phyloP scores from a whole-genome alignment of 2,888 invertebrate genomes.

The Argynnis bischoffii region DNA sequence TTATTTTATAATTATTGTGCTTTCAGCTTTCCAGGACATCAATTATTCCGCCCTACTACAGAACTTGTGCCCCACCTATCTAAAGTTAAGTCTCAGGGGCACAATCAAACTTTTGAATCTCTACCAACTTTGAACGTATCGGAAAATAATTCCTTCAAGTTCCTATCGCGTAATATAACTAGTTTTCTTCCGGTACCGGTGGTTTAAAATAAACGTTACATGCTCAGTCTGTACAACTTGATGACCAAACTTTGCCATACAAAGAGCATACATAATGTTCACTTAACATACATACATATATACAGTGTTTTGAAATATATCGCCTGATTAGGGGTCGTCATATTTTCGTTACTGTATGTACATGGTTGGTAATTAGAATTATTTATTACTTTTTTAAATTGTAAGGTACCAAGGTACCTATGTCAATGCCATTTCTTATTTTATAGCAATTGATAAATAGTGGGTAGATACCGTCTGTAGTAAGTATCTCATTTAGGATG shows the following conservation, averaged over 20 bases:
- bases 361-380: too few relatives aligned
- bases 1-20: slow-evolving; percentile 12
- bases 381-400: too few relatives aligned
- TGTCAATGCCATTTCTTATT: too few relatives aligned
- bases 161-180: slow-evolving; percentile 26
- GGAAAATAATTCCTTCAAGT: slow-evolving; percentile 35
- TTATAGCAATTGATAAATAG: too few relatives aligned
- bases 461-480: too few relatives aligned
- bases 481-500: too few relatives aligned
- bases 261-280: not conserved
- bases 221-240: not conserved
- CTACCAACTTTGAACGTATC: slow-evolving; percentile 35
- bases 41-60: slow-evolving; percentile 28
- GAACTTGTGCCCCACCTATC: slow-evolving; percentile 20
- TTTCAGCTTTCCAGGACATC: slow-evolving; percentile 20
- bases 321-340: too few relatives aligned
- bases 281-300: too few relatives aligned
- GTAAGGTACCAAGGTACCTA: too few relatives aligned
- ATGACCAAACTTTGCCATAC: not conserved
- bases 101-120: slow-evolving; percentile 41
- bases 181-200: slow-evolving; percentile 5
- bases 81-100: slow-evolving; percentile 34
- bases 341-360: too few relatives aligned
- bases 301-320: too few relatives aligned
- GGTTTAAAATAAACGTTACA: slow-evolving; percentile 6